These are phyloP conservation scores for Platyura marginata DNA, from an alignment of 1,140 invertebrate species.

Conservation along the genomic window DNA sequence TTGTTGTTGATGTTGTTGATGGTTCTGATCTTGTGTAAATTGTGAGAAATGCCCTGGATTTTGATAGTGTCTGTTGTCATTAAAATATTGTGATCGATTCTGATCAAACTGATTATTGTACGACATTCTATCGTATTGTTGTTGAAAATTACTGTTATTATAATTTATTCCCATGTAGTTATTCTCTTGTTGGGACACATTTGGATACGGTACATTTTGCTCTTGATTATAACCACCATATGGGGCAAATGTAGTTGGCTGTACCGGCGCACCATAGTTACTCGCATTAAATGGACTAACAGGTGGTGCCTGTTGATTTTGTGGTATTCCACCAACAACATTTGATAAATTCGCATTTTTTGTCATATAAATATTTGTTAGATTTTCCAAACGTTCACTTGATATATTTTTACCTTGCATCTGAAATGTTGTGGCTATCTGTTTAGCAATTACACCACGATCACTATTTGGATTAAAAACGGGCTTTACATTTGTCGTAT, in stretches of 20 bases:
- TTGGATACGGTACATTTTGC: no score
- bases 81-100: not conserved
- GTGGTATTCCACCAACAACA: not conserved
- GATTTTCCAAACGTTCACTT: not conserved
- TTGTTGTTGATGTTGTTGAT: slow-evolving; percentile 28
- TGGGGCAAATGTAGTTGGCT: no score
- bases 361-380: no score
- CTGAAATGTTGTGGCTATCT: not conserved
- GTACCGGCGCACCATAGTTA: not conserved
- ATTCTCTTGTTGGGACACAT: no score
- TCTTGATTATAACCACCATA: no score
- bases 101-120: no score
- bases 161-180: no score
- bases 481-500: slow-evolving; percentile 19
- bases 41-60: not conserved
- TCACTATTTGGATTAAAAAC: slow-evolving; percentile 4
- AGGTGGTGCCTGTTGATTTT: no score
- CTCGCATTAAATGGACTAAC: not conserved
- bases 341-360: not conserved
- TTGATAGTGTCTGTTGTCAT: not conserved
- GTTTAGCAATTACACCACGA: not conserved
- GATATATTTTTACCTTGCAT: not conserved
- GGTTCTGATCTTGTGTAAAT: slow-evolving; percentile 29
- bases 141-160: no score
- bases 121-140: no score